Evolutionary conservation across 2,113 vertebrate genomes (phyloP), one percentile per base, ranked within the genome.

Genomic region (Regulus satrapa): DNA sequence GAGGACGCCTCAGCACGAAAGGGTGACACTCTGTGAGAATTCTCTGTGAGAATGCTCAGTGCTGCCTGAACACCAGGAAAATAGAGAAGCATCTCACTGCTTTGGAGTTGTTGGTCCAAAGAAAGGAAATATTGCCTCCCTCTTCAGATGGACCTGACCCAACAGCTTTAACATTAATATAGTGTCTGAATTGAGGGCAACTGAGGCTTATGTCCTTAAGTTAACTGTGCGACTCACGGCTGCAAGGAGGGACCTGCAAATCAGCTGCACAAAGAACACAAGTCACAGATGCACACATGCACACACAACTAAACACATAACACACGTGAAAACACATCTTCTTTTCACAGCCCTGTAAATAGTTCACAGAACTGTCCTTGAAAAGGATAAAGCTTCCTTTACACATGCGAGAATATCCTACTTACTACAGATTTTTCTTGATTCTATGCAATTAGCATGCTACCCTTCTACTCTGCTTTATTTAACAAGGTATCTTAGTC

Each of bases 401-500:
- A 64, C 64, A 56, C 5, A 9, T 41, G 16, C 14, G 41, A 89
- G 93, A 48, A 67, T 76, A 75, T 89, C 90, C 58, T 85, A 81
- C 86, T 89, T 95, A 96, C 92, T 85, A 85, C 41, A 16, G 14
- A 6, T 96, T 96, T 97, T 93, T 89, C 93, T 89, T 96, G 18
- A 46, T 96, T 94, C 67, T 79, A 18, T 95, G 78, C 92, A 97
- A 97, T 96, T 97, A 96, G 85, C 93, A 93, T 43, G 31, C 88
- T 95, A 96, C 86, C 49, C 80, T 94, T 98, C 94, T 90, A 95
- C 75, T 96, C 91, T 96, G 95, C 92, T 97, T 96, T 97, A 97
- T 97, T 98, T 97, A 98, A 96, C 88, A 92, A 96, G 94, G 94
- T 97, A 97, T 97, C 97, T 97, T 94, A 90, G 77, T 97, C 94